phyloP scores from a whole-genome alignment of 2,797 vertebrate genomes.

The Trematomus bernacchii region DNA sequence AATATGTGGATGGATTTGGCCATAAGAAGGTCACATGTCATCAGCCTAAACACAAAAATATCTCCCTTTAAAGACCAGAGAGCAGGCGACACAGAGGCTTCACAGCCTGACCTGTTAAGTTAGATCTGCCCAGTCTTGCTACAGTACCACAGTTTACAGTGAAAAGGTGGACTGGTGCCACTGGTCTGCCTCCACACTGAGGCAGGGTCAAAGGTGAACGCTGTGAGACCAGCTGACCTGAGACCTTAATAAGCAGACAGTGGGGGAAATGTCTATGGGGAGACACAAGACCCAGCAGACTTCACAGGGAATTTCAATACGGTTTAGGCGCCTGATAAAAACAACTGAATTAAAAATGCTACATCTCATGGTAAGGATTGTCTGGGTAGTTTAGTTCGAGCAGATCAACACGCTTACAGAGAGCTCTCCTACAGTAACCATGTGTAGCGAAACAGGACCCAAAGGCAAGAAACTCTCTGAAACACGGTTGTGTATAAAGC shows the following conservation, averaged over 20 bases:
- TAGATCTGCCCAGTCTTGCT: background rate
- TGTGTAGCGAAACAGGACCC: constrained; percentile 22
- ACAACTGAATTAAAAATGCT: background rate
- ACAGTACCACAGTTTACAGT: background rate
- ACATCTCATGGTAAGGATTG: background rate
- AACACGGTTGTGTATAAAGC: constrained; percentile 4
- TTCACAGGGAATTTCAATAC: background rate
- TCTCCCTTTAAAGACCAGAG: background rate
- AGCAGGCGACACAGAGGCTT: background rate
- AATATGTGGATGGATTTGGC: background rate
- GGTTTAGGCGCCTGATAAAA: background rate
- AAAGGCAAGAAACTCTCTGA: background rate
- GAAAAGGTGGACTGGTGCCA: constrained; percentile 30
- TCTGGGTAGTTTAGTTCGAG: too few species aligned
- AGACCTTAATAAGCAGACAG: background rate
- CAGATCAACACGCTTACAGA: constrained; percentile 7
- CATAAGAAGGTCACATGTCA: background rate
- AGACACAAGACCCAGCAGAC: constrained; percentile 6
- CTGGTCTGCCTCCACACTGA: constrained; percentile 44
- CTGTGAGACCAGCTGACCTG: constrained; percentile 10
- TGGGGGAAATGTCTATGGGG: background rate
- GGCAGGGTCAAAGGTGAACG: constrained; percentile 51
- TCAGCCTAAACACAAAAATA: background rate
- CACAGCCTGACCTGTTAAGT: background rate
- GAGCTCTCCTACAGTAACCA: constrained; percentile 30